Percentiles rank a stretch among this genome's conserved stretches.
Conservation (phyloP, 37 sponge, comb jelly and placozoan species). For the Halichondria panicea region DNA sequence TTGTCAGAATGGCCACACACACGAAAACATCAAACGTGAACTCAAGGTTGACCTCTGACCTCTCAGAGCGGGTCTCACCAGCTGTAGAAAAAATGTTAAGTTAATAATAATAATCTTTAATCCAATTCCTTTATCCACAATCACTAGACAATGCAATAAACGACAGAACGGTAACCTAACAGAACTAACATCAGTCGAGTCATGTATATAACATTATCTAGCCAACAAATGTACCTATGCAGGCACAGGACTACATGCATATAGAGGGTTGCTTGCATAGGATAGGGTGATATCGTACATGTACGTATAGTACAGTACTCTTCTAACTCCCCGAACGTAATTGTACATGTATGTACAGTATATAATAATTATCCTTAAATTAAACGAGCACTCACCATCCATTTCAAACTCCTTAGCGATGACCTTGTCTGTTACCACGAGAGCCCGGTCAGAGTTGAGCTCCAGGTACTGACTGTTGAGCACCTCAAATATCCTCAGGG, state of each 20-base stretch:
- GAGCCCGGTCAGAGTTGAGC: conserved; percentile 71
- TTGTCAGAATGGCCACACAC: conserved; percentile 76
- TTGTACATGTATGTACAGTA: too few relatives aligned
- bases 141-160: too few relatives aligned
- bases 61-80: conserved; percentile 42
- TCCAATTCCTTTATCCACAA: too few relatives aligned
- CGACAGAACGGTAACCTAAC: too few relatives aligned
- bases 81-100: conserved; percentile 9
- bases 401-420: conserved; percentile 49
- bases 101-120: not conserved
- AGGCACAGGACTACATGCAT: too few relatives aligned
- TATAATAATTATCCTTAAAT: not conserved
- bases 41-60: conserved; percentile 41
- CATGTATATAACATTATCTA: too few relatives aligned
- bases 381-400: conserved; percentile 46
- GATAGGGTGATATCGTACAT: too few relatives aligned
- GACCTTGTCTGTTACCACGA: conserved; percentile 64
- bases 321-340: too few relatives aligned
- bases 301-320: too few relatives aligned
- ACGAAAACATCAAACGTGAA: conserved; percentile 90
- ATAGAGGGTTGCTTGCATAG: too few relatives aligned
- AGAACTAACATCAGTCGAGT: too few relatives aligned
- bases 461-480: conserved; percentile 76
- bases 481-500: conserved; percentile 84
- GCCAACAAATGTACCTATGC: too few relatives aligned